Percentiles rank a stretch among this genome's conserved stretches.
phyloP scores from a whole-genome alignment of 2,888 invertebrate genomes.

The Ganaspis brasiliensis region DNA sequence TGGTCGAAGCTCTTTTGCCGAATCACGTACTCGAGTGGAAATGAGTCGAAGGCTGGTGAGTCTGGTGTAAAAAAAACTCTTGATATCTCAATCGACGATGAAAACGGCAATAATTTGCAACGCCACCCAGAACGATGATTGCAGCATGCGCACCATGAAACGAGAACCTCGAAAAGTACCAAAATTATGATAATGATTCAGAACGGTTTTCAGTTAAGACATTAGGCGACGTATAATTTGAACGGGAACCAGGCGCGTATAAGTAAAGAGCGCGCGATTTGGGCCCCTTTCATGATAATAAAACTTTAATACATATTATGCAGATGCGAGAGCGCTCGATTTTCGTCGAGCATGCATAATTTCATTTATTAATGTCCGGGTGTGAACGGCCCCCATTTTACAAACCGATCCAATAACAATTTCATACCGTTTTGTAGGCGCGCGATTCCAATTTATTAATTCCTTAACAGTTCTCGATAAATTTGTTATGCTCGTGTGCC shows the following conservation, averaged over 20 bases:
- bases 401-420: conserved; percentile 53
- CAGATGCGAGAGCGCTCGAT: conserved; percentile 62
- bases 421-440: conserved; percentile 48
- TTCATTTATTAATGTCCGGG: conserved; percentile 61
- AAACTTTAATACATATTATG: conserved; percentile 77
- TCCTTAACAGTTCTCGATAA: conserved; percentile 40
- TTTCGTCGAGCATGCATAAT: conserved; percentile 54
- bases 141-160: conserved; percentile 68
- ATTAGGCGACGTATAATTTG: conserved; percentile 79
- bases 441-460: conserved; percentile 57
- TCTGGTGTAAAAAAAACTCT: conserved; percentile 48
- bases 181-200: conserved; percentile 80
- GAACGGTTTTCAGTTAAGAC: conserved; percentile 79
- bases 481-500: conserved; percentile 11
- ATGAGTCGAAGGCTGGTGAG: conserved; percentile 55
- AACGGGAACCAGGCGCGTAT: conserved; percentile 72
- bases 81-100: conserved; percentile 78
- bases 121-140: conserved; percentile 78
- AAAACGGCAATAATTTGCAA: conserved; percentile 76
- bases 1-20: conserved; percentile 4
- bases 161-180: conserved; percentile 73
- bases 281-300: conserved; percentile 71
- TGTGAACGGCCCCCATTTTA: conserved; percentile 50
- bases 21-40: conserved; percentile 49
- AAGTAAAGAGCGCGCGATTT: conserved; percentile 71